A percentile compares a stretch with the other conserved stretches of the same genome.
Evolutionary conservation across 2,888 invertebrate species (phyloP).

Genomic region (Abrostola tripartita): DNA sequence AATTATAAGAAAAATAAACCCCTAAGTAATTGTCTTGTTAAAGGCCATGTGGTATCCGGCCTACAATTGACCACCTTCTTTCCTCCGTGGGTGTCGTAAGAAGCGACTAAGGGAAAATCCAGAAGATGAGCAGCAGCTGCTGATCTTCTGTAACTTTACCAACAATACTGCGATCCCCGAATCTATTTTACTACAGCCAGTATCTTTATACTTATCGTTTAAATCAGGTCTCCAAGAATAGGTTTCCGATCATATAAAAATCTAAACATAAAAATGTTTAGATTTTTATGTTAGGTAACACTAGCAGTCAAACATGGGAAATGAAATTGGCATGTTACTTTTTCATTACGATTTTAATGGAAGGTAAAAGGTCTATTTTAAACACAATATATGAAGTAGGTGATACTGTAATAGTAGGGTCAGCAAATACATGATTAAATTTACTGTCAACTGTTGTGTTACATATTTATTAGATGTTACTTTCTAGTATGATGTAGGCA

Average conservation of each 20-base stretch:
- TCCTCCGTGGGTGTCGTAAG: too few species aligned
- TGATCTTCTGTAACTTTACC: too few species aligned
- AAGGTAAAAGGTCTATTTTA: slow-evolving; percentile 23
- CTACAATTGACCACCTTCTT: too few species aligned
- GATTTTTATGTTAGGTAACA: slow-evolving; percentile 23
- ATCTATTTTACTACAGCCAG: neutral
- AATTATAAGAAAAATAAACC: too few species aligned
- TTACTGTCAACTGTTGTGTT: neutral
- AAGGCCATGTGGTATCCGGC: too few species aligned
- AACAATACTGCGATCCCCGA: too few species aligned
- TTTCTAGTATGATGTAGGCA: slow-evolving; percentile 5
- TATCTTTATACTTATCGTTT: neutral
- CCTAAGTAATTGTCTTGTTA: too few species aligned
- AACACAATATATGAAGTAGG: slow-evolving; percentile 9
- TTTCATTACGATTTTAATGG: slow-evolving; percentile 32
- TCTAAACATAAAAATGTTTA: slow-evolving; percentile 7
- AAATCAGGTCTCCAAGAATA: neutral
- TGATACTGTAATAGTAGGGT: slow-evolving; percentile 13
- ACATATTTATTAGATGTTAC: neutral
- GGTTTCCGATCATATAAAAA: neutral
- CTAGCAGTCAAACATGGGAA: slow-evolving; percentile 19
- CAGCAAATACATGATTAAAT: slow-evolving; percentile 10
- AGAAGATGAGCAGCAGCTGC: too few species aligned
- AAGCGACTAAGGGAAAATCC: too few species aligned
- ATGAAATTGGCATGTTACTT: slow-evolving; percentile 36